Evolutionary conservation across 2,797 vertebrate genomes (phyloP), one percentile per base, ranked within the genome.

Genomic region (Delichon dasypus): DNA sequence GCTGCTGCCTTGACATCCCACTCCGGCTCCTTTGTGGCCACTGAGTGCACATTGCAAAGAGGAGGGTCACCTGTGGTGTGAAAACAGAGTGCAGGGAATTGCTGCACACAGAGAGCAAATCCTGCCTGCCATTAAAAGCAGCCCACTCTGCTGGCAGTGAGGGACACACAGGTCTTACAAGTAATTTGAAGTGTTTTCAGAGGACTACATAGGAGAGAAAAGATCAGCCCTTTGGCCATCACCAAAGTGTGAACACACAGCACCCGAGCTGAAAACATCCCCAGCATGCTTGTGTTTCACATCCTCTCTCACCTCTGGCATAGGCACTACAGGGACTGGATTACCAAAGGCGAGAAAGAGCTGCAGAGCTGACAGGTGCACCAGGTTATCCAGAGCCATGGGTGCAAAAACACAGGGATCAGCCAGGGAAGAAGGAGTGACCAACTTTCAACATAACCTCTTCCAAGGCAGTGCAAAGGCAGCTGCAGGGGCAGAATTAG

Each of bases 21-120:
- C 27, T 55, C 19, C 1, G 0, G 54, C 44, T 38, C 42, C 8
- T 3, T 5, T 0, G 0, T 6, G 18, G 17, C n/a, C 2, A 3
- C 45, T 42, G 38, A 3, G 53, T 2, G 29, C 47, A 47, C 1
- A 5, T 5, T 17, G n/a, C 12, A 50, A 60, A 30, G 48, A 61
- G n/a, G 10, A n/a, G 27, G 7, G 7, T 70, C 38, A 58, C 40
- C 38, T 44, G 20, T 4, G 1, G 16, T 4, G 7, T 29, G 30
- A 42, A 48, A 19, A 18, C 44, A 42, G 7, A 5, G 1, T 6
- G 11, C 7, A 57, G 32, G 27, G 34, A 77, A 57, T 21, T 77
- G 38, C 61, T 50, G 4, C 1, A 1, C 13, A 5, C 11, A 16
- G 42, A 54, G 29, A 55, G 47, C 79, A 92, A 89, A 66, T 26